phyloP scores from a whole-genome alignment of 1,140 invertebrate species.

The Dufourea novaeangliae region DNA sequence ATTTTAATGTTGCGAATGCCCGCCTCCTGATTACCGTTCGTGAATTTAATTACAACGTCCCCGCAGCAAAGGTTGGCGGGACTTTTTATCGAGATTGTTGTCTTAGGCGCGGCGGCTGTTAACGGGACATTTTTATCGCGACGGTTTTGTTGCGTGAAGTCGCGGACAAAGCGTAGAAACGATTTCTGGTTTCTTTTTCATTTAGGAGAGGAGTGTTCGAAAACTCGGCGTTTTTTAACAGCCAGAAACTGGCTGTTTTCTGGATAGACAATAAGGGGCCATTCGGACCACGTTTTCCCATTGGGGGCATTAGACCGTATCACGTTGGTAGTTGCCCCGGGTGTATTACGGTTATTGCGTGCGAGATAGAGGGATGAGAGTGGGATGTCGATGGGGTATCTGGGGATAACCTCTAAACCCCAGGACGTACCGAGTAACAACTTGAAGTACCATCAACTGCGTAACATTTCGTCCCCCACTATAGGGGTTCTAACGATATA shows the following conservation, averaged over 20 bases:
- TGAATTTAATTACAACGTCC: conserved; percentile 31
- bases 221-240: background rate
- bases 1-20: background rate
- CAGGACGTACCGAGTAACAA: no score
- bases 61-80: background rate
- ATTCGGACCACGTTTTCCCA: conserved; percentile 50
- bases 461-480: no score
- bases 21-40: background rate
- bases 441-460: no score
- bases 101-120: background rate
- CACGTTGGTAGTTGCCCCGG: conserved; percentile 4
- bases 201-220: no score
- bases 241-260: no score
- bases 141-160: background rate
- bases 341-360: conserved; percentile 36
- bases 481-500: no score
- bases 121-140: conserved; percentile 14
- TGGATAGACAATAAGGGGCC: no score
- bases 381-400: background rate
- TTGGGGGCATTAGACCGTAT: conserved; percentile 34
- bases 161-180: background rate
- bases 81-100: conserved; percentile 24
- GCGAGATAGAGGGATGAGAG: background rate
- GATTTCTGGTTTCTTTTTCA: no score
- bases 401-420: background rate